Evolutionary conservation across 2,797 vertebrate species (phyloP).

Genomic region (Onychomys torridus): DNA sequence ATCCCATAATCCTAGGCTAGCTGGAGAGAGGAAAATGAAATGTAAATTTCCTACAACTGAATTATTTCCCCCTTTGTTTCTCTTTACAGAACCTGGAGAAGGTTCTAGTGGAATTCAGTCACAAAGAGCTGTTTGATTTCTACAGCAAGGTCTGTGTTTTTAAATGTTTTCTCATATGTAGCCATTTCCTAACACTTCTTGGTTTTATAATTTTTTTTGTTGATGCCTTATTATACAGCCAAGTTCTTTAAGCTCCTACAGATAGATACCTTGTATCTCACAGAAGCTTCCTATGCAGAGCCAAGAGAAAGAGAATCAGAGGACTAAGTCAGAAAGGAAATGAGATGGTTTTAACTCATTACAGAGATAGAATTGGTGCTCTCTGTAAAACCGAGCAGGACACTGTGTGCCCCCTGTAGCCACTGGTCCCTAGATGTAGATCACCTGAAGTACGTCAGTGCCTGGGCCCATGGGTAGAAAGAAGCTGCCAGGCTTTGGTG

Average conservation of each 20-base stretch:
- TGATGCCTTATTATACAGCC: slow-evolving; percentile 41
- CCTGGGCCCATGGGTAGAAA: not conserved
- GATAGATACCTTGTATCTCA: slow-evolving; percentile 83
- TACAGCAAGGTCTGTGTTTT: slow-evolving; percentile 95
- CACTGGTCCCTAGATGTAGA: not conserved
- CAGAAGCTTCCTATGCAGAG: slow-evolving; percentile 63
- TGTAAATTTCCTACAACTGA: slow-evolving; percentile 22
- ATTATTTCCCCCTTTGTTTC: slow-evolving; percentile 7
- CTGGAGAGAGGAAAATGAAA: not conserved
- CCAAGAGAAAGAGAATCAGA: slow-evolving; percentile 75
- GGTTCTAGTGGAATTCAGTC: slow-evolving; percentile 95
- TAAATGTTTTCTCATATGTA: slow-evolving; percentile 86
- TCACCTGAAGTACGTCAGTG: slow-evolving; percentile 56
- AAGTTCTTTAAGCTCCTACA: slow-evolving; percentile 76
- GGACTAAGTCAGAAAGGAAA: slow-evolving; percentile 75
- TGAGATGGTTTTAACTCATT: slow-evolving; percentile 77
- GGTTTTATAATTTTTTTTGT: slow-evolving; percentile 71
- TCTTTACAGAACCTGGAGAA: slow-evolving; percentile 92
- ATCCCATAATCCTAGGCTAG: not conserved
- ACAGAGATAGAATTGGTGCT: slow-evolving; percentile 67
- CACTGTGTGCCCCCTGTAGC: slow-evolving; percentile 34
- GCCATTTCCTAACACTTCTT: slow-evolving; percentile 61
- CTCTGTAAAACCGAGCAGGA: slow-evolving; percentile 70
- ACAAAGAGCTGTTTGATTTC: slow-evolving; percentile 96
- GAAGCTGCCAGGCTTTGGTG: slow-evolving; percentile 41